phyloP scores from a whole-genome alignment of 2,113 vertebrate genomes.

The Vanacampus margaritifer region DNA sequence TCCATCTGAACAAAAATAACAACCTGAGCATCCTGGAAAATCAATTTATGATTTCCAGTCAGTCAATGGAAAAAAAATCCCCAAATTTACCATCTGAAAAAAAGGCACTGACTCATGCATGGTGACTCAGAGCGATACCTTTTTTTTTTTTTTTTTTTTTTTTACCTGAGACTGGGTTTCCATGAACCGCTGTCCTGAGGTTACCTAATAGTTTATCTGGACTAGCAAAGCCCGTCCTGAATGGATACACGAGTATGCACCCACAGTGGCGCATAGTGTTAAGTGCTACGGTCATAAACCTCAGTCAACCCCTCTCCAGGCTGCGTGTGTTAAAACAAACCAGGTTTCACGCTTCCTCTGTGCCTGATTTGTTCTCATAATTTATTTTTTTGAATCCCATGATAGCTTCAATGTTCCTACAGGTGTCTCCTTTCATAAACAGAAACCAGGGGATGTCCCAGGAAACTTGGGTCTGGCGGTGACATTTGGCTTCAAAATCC shows the following conservation, averaged over 20 bases:
- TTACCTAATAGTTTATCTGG: constrained; percentile 8
- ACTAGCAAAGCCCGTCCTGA: constrained; percentile 8
- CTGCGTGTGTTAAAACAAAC: constrained; percentile 28
- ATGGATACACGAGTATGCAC: constrained; percentile 20
- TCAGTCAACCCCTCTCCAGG: constrained; percentile 42
- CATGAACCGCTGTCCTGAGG: background rate
- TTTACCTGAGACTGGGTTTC: background rate
- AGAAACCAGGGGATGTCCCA: background rate
- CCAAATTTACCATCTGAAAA: background rate
- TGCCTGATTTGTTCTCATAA: background rate
- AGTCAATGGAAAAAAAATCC: background rate
- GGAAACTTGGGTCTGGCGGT: background rate
- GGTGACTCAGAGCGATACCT: background rate
- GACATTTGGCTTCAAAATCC: background rate
- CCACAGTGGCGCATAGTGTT: constrained; percentile 22
- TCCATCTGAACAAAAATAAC: background rate
- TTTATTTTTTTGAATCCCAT: background rate
- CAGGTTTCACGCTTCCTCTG: constrained; percentile 14
- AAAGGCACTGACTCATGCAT: background rate
- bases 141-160: background rate
- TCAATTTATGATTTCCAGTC: constrained; percentile 15
- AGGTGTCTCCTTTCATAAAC: background rate
- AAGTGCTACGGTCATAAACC: constrained; percentile 39
- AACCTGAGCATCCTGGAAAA: background rate
- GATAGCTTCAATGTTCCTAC: background rate